phyloP scores from a whole-genome alignment of 2,888 invertebrate genomes.

The Stictocephala bisonia region DNA sequence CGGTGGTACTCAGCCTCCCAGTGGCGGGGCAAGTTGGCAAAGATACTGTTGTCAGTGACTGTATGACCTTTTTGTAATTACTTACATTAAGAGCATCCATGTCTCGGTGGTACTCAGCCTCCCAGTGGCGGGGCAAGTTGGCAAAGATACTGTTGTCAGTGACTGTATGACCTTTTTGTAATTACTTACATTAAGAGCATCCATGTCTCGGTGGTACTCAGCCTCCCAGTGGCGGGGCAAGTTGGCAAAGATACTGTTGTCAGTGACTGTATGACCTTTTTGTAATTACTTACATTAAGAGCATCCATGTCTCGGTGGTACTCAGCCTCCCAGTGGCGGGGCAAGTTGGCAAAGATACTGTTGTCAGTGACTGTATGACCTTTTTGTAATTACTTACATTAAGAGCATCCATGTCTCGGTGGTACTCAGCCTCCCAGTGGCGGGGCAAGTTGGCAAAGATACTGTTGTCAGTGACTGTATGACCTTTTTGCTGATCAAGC shows the following conservation, averaged over 20 bases:
- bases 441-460: conserved; percentile 90
- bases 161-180: conserved; percentile 76
- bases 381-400: conserved; percentile 76
- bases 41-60: conserved; percentile 94
- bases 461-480: conserved; percentile 87
- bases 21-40: conserved; percentile 83
- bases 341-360: conserved; percentile 87
- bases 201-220: conserved; percentile 96
- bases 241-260: conserved; percentile 90
- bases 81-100: conserved; percentile 94
- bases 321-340: conserved; percentile 91
- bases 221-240: conserved; percentile 92
- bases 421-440: conserved; percentile 94
- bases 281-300: conserved; percentile 79
- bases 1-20: conserved; percentile 96
- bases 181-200: conserved; percentile 84
- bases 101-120: conserved; percentile 93
- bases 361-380: conserved; percentile 90
- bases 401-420: conserved; percentile 93
- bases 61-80: conserved; percentile 71
- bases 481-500: conserved; percentile 85
- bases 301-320: conserved; percentile 96
- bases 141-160: conserved; percentile 93
- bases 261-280: conserved; percentile 82
- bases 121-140: conserved; percentile 88